Evolutionary conservation across 2,113 vertebrate genomes (phyloP), one percentile per base, ranked within the genome.

Genomic region (Pandion haliaetus): DNA sequence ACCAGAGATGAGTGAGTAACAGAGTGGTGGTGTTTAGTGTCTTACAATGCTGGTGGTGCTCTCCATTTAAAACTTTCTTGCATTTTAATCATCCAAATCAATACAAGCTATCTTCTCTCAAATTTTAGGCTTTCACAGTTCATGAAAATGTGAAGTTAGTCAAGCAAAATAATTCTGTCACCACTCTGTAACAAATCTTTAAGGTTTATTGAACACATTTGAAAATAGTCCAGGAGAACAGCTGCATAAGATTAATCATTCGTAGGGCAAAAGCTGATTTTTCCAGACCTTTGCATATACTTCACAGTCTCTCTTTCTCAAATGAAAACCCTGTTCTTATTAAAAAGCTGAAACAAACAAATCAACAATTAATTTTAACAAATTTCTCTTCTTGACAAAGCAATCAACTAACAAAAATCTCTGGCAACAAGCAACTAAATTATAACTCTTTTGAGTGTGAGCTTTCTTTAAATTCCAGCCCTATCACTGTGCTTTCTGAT

Each of bases 201-300:
- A 82, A 88, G 86, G 74, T 86, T 96, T 94, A 91, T 88, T 95
- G 94, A 95, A 88, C 82, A 84, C 62, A 78, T 62, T 96, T 94
- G 96, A 97, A 92, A 96, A 44, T 57, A 76, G 82, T 94, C 76
- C 82, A 95, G 92, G 38, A 81, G 86, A 97, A 63, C 97, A 97
- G 95, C 92, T 97, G 94, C 90, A 58, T 42, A 66, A 42, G 67
- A 94, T 94, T 97, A 96, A 93, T 90, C 66, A 92, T 86, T 88
- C 58, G 55, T 50, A 58, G 73, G 42, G 59, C 63, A 90, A 82
- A 93, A 86, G 49, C 80, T 86, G 52, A 7, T 61, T 96, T 95
- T 95, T 90, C 76, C 85, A 96, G 85, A 83, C 77, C 13, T 77
- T 52, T 82, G 34, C 61, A 40, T 87, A n/a, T 4, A 28, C 59